Base-by-base conservation (phyloP, 2,113 vertebrate species). In the Tiliqua scincoides region DNA sequence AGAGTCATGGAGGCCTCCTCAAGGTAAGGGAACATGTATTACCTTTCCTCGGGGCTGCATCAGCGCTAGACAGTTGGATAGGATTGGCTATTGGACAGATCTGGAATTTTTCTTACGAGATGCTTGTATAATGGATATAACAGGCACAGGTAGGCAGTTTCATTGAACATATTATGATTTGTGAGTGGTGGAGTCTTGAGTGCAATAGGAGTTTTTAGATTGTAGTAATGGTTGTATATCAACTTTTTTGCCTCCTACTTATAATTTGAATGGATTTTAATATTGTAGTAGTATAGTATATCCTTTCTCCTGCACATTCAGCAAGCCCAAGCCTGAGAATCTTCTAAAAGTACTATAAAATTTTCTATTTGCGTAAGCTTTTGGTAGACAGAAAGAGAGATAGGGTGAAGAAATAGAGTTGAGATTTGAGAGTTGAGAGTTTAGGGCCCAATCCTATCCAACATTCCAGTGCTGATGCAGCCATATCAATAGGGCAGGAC, bases 351-450 rank as follows among this genome's bases (percentile, higher is more conserved):
- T 4, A 43, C 7, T 10, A 25, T 54, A 57, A 12, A 17, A 57
- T 75, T 52, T 76, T 9, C 37, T 70, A 3, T 21, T 70, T 30
- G 25, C 35, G 27, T 35, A 25, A 70, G 10, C 63, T 68, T 82
- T 86, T 78, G 85, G 70, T 74, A 62, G 43, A 78, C 30, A 81
- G 79, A 83, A 79, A 59, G 57, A 40, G 80, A n/a, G 70, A 25
- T n/a, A n/a, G n/a, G n/a, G n/a, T n/a, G n/a, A n/a, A n/a, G n/a
- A n/a, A n/a, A n/a, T n/a, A n/a, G n/a, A n/a, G n/a, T n/a, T n/a
- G n/a, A n/a, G n/a, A n/a, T n/a, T n/a, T n/a, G n/a, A n/a, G n/a
- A n/a, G n/a, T n/a, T n/a, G n/a, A n/a, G n/a, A n/a, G n/a, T n/a
- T n/a, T n/a, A n/a, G n/a, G n/a, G n/a, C n/a, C n/a, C n/a, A n/a